Evolutionary conservation across 2,888 invertebrate genomes (phyloP), one percentile per base, ranked within the genome.

Genomic region (Criorhina ranunculi): DNA sequence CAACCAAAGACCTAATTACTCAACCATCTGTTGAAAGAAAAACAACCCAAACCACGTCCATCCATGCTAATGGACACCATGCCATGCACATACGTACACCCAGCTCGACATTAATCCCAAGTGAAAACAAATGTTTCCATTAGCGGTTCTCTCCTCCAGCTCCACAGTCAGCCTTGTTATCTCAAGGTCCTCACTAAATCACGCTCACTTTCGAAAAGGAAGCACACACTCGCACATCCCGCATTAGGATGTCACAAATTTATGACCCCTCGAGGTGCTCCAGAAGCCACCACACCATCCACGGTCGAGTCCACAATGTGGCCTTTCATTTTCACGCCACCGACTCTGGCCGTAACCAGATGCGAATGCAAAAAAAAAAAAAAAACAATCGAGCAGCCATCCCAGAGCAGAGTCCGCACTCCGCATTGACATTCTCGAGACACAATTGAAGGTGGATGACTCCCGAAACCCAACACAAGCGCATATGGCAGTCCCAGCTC

Each of bases 191-290:
- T 64, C 55, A 73, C 72, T 77, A 82, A 77, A 77, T 82, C 82
- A 83, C 82, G 78, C 29, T 83, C 82, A 83, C 82, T 83, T 83
- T 83, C 82, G 67, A 73, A 78, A n/a, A 78, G 78, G 72, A 78
- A 24, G 66, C 44, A 19, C 53, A 82, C 46, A 72, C 40, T 77
- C 44, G 59, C 51, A 77, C 53, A 60, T 66, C 44, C 53, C 42
- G 42, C 82, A 73, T 83, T 83, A 78, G 78, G 72, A 83, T 83
- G 82, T 78, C 82, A 83, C 72, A 83, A 78, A 83, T 83, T 73
- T 83, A 83, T 83, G 72, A 78, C 82, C 82, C 33, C 24, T 59
- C 46, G 44, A 51, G 62, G 15, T 78, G 78, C 40, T 76, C 69
- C 57, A 76, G 49, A 76, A 70, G 60, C 8, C 37, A 46, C 37